Conservation (phyloP, 2,797 vertebrate genomes). For the Brotula barbata region DNA sequence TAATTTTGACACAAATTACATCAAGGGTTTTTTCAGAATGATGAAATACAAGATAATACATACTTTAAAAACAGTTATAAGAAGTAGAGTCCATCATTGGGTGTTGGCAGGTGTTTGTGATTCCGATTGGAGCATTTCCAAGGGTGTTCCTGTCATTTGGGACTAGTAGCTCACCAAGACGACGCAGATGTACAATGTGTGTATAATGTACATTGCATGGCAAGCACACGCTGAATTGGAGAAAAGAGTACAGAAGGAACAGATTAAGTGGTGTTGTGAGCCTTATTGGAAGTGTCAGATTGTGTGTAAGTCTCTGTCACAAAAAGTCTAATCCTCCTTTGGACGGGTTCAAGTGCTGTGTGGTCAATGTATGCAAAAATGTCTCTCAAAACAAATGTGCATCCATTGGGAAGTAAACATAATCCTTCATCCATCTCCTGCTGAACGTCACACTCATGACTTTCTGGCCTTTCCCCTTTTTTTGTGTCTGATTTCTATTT, state of each 20-base stretch:
- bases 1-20: too few species aligned
- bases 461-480: conserved; percentile 3
- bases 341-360: neutral
- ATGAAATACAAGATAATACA: too few species aligned
- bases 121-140: too few species aligned
- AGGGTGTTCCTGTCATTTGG: too few species aligned
- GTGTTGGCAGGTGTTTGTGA: too few species aligned
- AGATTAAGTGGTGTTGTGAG: neutral
- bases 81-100: too few species aligned
- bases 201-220: neutral
- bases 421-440: conserved; percentile 7
- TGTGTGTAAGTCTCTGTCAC: neutral
- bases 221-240: neutral
- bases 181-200: neutral
- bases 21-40: too few species aligned
- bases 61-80: too few species aligned
- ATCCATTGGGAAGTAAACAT: conserved; percentile 8
- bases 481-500: conserved; percentile 9
- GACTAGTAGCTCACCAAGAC: neutral
- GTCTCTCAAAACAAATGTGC: conserved; percentile 38
- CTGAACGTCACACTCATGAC: too few species aligned
- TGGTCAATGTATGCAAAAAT: conserved; percentile 17
- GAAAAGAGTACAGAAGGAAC: neutral
- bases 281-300: neutral
- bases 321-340: neutral